Evolutionary conservation across 1,140 invertebrate species (phyloP).

Genomic region (Apis florea): DNA sequence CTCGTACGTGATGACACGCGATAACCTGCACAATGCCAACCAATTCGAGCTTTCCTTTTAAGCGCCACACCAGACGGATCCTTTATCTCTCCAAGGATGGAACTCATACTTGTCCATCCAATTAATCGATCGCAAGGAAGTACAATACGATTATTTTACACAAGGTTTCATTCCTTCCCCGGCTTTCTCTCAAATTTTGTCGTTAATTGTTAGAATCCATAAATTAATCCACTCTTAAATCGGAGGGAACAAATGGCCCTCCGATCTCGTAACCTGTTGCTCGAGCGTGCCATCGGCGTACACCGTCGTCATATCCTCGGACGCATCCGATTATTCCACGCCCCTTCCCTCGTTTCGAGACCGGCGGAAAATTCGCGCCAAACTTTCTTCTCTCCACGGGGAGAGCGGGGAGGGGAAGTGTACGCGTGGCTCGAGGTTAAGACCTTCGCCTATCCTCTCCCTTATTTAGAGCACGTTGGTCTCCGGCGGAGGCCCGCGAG

Average conservation of each 20-base stretch:
- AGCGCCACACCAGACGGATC: not conserved
- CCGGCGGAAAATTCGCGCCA: conserved; percentile 23
- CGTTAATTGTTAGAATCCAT: too few species aligned
- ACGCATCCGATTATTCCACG: not conserved
- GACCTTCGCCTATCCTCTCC: conserved; percentile 56
- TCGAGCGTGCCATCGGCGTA: not conserved
- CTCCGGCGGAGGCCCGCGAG: conserved; percentile 62
- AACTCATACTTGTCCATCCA: not conserved
- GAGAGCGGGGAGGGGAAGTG: conserved; percentile 15
- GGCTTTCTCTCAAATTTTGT: too few species aligned
- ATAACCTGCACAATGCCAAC: conserved; percentile 25
- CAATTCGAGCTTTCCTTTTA: conserved; percentile 6
- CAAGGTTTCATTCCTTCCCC: too few species aligned
- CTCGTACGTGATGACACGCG: conserved; percentile 53
- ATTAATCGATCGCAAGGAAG: not conserved
- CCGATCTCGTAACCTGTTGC: conserved; percentile 39
- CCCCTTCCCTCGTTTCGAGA: too few species aligned
- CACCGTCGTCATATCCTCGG: not conserved
- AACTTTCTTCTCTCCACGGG: conserved; percentile 32
- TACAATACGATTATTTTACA: too few species aligned
- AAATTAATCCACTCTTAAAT: too few species aligned
- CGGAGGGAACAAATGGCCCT: too few species aligned
- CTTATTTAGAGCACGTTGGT: conserved; percentile 74
- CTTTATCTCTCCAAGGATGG: conserved; percentile 3
- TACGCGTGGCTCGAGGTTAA: conserved; percentile 6